Base-by-base conservation (phyloP, 2,888 invertebrate genomes). In the Campaea margaritaria region DNA sequence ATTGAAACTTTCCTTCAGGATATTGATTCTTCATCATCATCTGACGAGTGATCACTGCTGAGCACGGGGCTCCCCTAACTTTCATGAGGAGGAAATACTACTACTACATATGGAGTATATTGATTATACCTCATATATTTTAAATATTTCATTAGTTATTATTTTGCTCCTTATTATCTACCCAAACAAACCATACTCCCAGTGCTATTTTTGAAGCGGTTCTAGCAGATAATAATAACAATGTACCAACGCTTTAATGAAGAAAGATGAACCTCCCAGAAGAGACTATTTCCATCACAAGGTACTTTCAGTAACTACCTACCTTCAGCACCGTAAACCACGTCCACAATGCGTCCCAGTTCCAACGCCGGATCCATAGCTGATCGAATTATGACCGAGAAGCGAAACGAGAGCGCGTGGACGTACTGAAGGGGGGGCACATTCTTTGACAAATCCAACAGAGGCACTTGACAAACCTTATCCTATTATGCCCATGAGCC, bases 381-480 rank as follows among this genome's bases (percentile, higher is more conserved):
- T 69, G 78, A 78, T 70, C 70, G 74, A 79, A 75, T 79, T 75
- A 70, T 69, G 68, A 65, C 63, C 49, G 68, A 72, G 64, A 60
- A 74, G 66, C 62, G 54, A 56, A 60, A 49, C 58, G 59, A 58
- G 51, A 60, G 9, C 51, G 38, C 45, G n/a, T 49, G 59, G 54
- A 50, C 53, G 54, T 54, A 54, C 42, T 28, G 8, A 39, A 39
- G 48, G 39, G 34, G 48, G 48, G 39, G 15, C 12, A 21, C 9
- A 28, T 12, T 10, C 36, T 36, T 12, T 4, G 12, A 36, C 36
- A 36, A 12, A n/a, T 5, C 10, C 36, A n/a, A 36, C 2, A 3
- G 36, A n/a, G 31, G 31, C 31, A 31, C 10, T 9, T 31, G 21
- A 21, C 21, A 21, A 21, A 5, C 21, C 21, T 2, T 21, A 21